These are phyloP conservation scores for Perizoma affinitatum DNA, from an alignment of 2,888 invertebrate genomes.

Conservation along the genomic window DNA sequence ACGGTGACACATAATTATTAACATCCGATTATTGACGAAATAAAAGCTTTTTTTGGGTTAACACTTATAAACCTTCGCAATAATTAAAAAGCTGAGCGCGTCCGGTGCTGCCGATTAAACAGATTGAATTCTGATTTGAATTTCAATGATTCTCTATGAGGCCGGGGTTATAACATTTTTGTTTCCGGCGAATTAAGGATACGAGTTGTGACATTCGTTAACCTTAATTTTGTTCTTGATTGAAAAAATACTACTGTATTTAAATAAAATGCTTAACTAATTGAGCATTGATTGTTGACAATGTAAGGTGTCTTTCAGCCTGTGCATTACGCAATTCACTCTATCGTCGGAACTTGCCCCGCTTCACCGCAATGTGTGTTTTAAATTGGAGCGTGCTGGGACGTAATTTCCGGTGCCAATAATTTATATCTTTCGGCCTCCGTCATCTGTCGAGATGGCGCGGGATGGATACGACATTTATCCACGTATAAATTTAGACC, in stretches of 20 bases:
- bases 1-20: constrained; percentile 53
- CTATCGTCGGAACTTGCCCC: constrained; percentile 41
- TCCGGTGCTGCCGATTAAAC: constrained; percentile 70
- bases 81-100: constrained; percentile 74
- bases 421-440: constrained; percentile 79
- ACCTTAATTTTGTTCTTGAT: constrained; percentile 57
- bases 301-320: constrained; percentile 11
- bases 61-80: constrained; percentile 71
- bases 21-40: constrained; percentile 47
- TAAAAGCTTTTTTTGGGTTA: constrained; percentile 58
- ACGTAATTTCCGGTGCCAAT: constrained; percentile 83
- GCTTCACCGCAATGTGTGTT: constrained; percentile 61
- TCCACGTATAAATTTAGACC: constrained; percentile 75
- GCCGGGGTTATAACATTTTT: constrained; percentile 61
- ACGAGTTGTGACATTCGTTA: constrained; percentile 60
- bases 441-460: constrained; percentile 76
- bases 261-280: constrained; percentile 25
- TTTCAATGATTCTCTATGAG: constrained; percentile 69
- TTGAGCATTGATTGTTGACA: constrained; percentile 13
- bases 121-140: constrained; percentile 76
- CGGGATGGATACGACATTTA: constrained; percentile 76
- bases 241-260: constrained; percentile 40
- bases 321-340: constrained; percentile 2
- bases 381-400: constrained; percentile 78
- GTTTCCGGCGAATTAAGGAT: constrained; percentile 70